Percentiles rank a stretch among this genome's conserved stretches.
Evolutionary conservation across 2,888 invertebrate species (phyloP).

Genomic region (Pterostichus madidus): DNA sequence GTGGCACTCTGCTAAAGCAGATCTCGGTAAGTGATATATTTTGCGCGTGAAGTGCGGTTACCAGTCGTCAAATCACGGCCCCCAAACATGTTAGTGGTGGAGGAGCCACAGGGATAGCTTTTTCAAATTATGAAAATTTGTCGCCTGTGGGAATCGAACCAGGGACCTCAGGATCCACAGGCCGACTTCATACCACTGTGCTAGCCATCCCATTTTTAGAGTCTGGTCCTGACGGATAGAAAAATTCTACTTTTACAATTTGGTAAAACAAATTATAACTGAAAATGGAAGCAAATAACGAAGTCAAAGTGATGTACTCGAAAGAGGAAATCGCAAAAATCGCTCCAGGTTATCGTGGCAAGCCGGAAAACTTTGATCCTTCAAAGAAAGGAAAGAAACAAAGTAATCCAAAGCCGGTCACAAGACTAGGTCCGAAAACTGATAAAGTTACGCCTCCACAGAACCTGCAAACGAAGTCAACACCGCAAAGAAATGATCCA

Average conservation of each 20-base stretch:
- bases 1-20: too few relatives aligned
- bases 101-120: too few relatives aligned
- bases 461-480: slow-evolving; percentile 36
- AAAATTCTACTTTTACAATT: background rate
- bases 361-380: slow-evolving; percentile 68
- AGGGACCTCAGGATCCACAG: too few relatives aligned
- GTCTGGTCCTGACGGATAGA: slow-evolving; percentile 21
- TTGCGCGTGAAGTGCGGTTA: too few relatives aligned
- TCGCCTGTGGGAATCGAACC: too few relatives aligned
- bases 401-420: slow-evolving; percentile 5
- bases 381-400: slow-evolving; percentile 59
- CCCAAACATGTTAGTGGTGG: too few relatives aligned
- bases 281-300: slow-evolving; percentile 6
- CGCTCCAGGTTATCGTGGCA: slow-evolving; percentile 68
- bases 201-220: too few relatives aligned
- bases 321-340: slow-evolving; percentile 66
- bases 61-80: too few relatives aligned
- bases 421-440: slow-evolving; percentile 5
- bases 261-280: background rate
- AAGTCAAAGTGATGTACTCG: slow-evolving; percentile 61
- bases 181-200: too few relatives aligned
- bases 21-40: too few relatives aligned
- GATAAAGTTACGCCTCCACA: slow-evolving; percentile 32
- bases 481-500: slow-evolving; percentile 66
- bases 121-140: too few relatives aligned